phyloP scores from a whole-genome alignment of 2,113 vertebrate genomes.

The Oncorhynchus clarkii region DNA sequence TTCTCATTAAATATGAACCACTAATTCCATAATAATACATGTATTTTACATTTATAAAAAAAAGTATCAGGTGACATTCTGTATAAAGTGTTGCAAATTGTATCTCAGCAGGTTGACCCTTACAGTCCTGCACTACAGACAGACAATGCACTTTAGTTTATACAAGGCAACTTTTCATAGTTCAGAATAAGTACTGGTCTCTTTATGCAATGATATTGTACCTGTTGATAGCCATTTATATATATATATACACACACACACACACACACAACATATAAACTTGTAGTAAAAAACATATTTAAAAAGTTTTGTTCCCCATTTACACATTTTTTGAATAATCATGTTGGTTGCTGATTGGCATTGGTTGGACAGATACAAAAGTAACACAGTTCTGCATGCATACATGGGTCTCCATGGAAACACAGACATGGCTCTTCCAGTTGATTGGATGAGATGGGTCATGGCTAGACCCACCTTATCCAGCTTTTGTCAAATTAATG shows the following conservation, averaged over 20 bases:
- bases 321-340: slow-evolving; percentile 39
- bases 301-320: slow-evolving; percentile 43
- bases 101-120: slow-evolving; percentile 48
- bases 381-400: slow-evolving; percentile 54
- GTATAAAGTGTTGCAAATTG: slow-evolving; percentile 45
- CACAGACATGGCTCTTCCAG: slow-evolving; percentile 47
- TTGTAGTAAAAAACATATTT: slow-evolving; percentile 59
- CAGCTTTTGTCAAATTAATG: background rate
- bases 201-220: slow-evolving; percentile 73
- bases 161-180: slow-evolving; percentile 80
- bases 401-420: slow-evolving; percentile 45
- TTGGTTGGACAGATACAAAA: slow-evolving; percentile 33
- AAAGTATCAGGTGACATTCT: slow-evolving; percentile 76
- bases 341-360: slow-evolving; percentile 36
- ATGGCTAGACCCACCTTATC: too few species aligned
- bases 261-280: slow-evolving; percentile 40
- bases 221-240: slow-evolving; percentile 77
- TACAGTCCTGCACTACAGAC: slow-evolving; percentile 72
- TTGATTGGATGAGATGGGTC: slow-evolving; percentile 30
- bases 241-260: slow-evolving; percentile 36
- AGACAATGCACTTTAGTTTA: slow-evolving; percentile 76
- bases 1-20: slow-evolving; percentile 83
- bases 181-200: slow-evolving; percentile 73
- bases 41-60: slow-evolving; percentile 76
- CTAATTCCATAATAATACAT: slow-evolving; percentile 77